Evolutionary conservation across 2,888 invertebrate species (phyloP).

Genomic region (Brachyptera risi): DNA sequence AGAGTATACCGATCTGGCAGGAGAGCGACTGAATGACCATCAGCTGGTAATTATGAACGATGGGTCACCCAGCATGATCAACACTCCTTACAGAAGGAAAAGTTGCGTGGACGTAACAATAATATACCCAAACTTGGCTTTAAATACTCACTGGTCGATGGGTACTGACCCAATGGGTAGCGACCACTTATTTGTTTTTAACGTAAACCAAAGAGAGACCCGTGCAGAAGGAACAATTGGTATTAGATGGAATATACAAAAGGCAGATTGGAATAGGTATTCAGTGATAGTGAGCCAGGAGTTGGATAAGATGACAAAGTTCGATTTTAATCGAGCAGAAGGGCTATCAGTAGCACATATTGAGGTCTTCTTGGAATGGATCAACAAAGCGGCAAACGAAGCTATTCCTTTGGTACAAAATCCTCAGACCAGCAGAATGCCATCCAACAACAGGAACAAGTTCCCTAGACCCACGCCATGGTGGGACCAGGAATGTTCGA

Average conservation of each 20-base stretch:
- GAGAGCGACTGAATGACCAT: neutral
- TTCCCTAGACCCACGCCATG: neutral
- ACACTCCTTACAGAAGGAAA: neutral
- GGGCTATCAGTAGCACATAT: neutral
- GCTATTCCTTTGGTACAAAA: too few species aligned
- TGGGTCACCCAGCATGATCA: neutral
- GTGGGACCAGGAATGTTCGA: too few species aligned
- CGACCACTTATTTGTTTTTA: neutral
- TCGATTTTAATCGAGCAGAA: neutral
- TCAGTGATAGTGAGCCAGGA: neutral
- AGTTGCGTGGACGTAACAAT: neutral
- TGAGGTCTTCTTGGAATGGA: neutral
- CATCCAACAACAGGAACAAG: too few species aligned
- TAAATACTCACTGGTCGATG: slow-evolving; percentile 27
- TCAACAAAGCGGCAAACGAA: too few species aligned
- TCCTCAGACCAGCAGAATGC: too few species aligned
- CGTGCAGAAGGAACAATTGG: neutral
- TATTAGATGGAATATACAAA: neutral
- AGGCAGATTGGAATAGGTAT: neutral
- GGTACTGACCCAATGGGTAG: neutral
- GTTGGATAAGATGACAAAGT: neutral
- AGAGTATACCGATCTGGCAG: neutral
- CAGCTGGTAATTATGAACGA: neutral
- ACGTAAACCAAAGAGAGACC: too few species aligned
- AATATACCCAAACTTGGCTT: slow-evolving; percentile 42